Evolutionary conservation across 2,113 vertebrate genomes (phyloP), one percentile per base, ranked within the genome.

Genomic region (Oophaga pumilio): DNA sequence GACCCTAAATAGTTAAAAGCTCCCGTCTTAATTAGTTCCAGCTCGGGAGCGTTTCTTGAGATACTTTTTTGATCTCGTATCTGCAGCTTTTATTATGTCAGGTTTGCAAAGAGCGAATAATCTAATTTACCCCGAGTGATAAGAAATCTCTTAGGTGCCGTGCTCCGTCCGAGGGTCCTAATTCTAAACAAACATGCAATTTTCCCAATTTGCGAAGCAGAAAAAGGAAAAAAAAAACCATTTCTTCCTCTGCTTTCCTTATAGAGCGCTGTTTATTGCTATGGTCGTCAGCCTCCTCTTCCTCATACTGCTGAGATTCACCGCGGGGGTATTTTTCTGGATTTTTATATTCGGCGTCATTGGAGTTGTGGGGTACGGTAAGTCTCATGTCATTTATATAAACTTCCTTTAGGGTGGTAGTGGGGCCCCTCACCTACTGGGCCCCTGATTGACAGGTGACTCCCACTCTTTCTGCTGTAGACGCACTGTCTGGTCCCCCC

Each of bases 281-380:
- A 98, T 99, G 97, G 18, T 96, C 83, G 92, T 98, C 89, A 99
- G 98, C 86, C 95, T 98, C 90, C 76, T 95, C 22, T 98, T 99
- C 90, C 95, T 99, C 90, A 91, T 99, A 49, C 93, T 99, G 53
- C 79, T 99, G 92, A 96, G 96, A 76, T 98, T 94, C 93, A 97
- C 93, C 2, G 98, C 97, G 20, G 96, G 96, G n/a, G 92, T 96
- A 60, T 94, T 99, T 17, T 95, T 99, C 92, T 99, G 97, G 97
- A 89, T 97, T 92, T 95, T 97, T 90, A 95, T 97, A 88, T 91
- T 96, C 17, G 96, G 96, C 66, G 94, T 97, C 77, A 93, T 98
- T 82, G 90, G 92, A 86, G 94, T 96, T 71, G 91, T 97, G 80
- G 96, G 94, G 69, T 99, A 97, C 13, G 98, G 98, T 98, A 93